Percentiles rank a stretch among this genome's conserved stretches.
These are phyloP conservation scores for Tanytarsus gracilentus DNA, from an alignment of 2,888 invertebrate species.

Conservation along the genomic window DNA sequence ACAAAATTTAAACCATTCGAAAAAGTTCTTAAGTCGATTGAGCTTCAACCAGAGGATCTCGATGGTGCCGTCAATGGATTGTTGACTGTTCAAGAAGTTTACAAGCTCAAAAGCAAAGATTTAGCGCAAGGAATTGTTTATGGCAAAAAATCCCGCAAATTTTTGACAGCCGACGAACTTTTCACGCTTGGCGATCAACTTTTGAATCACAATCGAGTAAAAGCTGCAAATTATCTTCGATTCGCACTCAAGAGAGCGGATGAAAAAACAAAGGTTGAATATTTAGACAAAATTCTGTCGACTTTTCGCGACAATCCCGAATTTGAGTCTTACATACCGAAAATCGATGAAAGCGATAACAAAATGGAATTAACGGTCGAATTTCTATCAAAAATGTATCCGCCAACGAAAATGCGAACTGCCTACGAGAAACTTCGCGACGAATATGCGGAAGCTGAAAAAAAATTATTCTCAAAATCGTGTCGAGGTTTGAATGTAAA, in stretches of 20 bases:
- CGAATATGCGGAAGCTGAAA: no score
- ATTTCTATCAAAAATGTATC: not conserved
- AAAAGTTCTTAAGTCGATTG: no score
- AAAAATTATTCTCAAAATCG: no score
- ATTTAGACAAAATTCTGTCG: not conserved
- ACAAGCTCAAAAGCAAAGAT: not conserved
- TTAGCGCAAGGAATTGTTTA: not conserved
- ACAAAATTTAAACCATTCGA: no score
- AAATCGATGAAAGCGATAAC: not conserved
- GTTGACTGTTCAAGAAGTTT: not conserved
- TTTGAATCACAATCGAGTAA: no score
- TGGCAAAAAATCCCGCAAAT: not conserved
- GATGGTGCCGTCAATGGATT: slow-evolving; percentile 2
- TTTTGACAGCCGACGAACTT: not conserved
- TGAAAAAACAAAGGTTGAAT: not conserved
- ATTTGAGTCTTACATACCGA: not conserved
- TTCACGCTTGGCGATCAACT: not conserved
- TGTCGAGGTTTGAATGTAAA: no score
- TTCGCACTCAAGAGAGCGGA: not conserved
- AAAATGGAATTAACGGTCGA: not conserved
- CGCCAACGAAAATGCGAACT: not conserved
- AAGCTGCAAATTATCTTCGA: not conserved
- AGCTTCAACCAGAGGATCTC: no score
- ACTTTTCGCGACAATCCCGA: not conserved
- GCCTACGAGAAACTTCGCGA: no score